A percentile compares a stretch with the other conserved stretches of the same genome.
Conservation (phyloP, 2,113 vertebrate genomes). For the Ahaetulla prasina region DNA sequence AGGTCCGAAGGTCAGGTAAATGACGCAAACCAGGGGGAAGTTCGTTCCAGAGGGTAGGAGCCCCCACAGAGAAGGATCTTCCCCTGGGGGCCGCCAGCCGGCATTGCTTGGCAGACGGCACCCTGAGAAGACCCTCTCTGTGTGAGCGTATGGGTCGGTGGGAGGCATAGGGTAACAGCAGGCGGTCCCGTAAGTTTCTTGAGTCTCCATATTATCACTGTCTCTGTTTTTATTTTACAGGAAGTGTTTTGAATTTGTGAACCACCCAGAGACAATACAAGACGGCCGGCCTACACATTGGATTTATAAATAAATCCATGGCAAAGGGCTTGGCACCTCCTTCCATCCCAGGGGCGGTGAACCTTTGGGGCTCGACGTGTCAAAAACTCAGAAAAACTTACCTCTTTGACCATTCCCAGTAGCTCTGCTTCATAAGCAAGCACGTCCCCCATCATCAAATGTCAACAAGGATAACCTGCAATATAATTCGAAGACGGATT, state of each 20-base stretch:
- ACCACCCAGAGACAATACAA: neutral
- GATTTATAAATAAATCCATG: neutral
- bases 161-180: no score
- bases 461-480: neutral
- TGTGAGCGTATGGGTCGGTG: no score
- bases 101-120: no score
- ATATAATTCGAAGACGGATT: rapidly evolving
- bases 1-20: no score
- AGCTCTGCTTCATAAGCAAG: constrained; percentile 85
- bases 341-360: neutral
- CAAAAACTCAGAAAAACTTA: constrained; percentile 39
- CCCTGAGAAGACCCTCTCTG: no score
- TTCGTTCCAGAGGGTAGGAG: no score
- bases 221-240: neutral
- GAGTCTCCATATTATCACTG: neutral
- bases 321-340: neutral
- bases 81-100: no score
- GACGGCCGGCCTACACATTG: rapidly evolving
- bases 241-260: neutral
- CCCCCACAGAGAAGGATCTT: no score
- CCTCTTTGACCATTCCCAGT: constrained; percentile 88
- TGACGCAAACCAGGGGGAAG: no score
- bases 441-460: constrained; percentile 80
- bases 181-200: no score
- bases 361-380: neutral